phyloP scores from a whole-genome alignment of 1,140 invertebrate species.

The Apis mellifera region Amel_HAv3.1 CM009932.2:13974001-13974500 shows the following conservation, averaged over 20 bases:
- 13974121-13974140: conserved; percentile 9
- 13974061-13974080: conserved; percentile 56
- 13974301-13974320: too few species aligned
- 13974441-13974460: conserved; percentile 76
- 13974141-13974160: conserved; percentile 1
- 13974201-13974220: neutral
- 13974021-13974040: conserved; percentile 87
- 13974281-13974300: too few species aligned
- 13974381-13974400: conserved; percentile 59
- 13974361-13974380: neutral
- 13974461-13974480: conserved; percentile 57
- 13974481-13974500: conserved; percentile 43
- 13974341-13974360: neutral
- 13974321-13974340: neutral
- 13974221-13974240: neutral
- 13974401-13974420: conserved; percentile 78
- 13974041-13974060: conserved; percentile 86
- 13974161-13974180: conserved; percentile 21
- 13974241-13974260: neutral
- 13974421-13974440: conserved; percentile 77
- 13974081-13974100: conserved; percentile 13
- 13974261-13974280: neutral
- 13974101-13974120: conserved; percentile 54
- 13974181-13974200: neutral
- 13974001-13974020: conserved; percentile 86